Evolutionary conservation across 2,113 vertebrate species (phyloP).

Genomic region (Atrichornis clamosus): DNA sequence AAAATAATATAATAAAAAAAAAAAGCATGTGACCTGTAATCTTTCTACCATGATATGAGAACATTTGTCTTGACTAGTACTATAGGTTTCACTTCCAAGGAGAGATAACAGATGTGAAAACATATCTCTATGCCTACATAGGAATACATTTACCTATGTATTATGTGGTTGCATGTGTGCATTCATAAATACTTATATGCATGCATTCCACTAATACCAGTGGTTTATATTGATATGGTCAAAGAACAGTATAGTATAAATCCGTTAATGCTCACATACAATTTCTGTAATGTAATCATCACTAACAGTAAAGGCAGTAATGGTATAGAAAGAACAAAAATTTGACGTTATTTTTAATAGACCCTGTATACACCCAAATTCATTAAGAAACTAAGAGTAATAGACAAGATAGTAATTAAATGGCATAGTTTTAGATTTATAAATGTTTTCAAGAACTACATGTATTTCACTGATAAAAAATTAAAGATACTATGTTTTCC

Average conservation of each 20-base stretch:
- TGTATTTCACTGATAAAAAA: background rate
- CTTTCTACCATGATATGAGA: background rate
- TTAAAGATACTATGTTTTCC: background rate
- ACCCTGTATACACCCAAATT: background rate
- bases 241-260: background rate
- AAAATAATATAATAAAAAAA: background rate
- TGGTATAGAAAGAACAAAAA: background rate
- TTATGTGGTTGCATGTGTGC: background rate
- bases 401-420: background rate
- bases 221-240: background rate
- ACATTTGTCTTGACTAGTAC: background rate
- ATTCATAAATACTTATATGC: background rate
- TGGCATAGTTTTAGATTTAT: background rate
- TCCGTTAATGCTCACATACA: background rate
- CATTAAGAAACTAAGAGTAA: background rate
- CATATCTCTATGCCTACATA: background rate
- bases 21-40: background rate
- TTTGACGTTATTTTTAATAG: background rate
- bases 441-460: background rate
- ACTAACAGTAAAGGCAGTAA: background rate
- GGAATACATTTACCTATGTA: background rate
- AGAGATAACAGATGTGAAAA: background rate
- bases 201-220: background rate
- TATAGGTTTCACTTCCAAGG: background rate
- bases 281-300: background rate